These are phyloP conservation scores for Zosterops pallidus DNA, from an alignment of 2,113 vertebrate species.

Conservation along the genomic window DNA sequence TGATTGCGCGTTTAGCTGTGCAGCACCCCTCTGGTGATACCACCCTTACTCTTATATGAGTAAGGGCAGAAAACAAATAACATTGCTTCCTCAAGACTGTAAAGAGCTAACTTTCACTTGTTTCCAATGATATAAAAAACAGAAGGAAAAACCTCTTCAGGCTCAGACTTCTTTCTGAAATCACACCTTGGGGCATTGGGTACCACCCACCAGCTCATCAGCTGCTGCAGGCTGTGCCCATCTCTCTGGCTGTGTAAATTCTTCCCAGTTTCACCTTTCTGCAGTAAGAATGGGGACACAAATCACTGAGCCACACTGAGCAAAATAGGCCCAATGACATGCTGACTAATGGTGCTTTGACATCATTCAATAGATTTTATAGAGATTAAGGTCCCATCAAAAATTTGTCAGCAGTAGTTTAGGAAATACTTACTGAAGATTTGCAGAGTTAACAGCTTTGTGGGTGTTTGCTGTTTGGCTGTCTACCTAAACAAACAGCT, in stretches of 20 bases:
- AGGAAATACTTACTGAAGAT: constrained; percentile 41
- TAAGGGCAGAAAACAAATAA: neutral
- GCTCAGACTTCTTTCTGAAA: neutral
- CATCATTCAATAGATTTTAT: constrained; percentile 6
- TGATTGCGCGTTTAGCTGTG: neutral
- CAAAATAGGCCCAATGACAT: neutral
- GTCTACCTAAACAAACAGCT: constrained; percentile 46
- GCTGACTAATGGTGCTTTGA: constrained; percentile 49
- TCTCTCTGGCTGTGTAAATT: neutral
- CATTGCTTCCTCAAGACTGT: neutral
- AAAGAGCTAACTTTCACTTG: neutral
- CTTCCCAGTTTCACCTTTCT: neutral
- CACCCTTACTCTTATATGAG: neutral
- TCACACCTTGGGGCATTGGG: neutral
- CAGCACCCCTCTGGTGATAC: neutral
- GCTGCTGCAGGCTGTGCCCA: fast-evolving
- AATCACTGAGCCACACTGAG: neutral
- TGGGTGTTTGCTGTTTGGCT: constrained; percentile 32
- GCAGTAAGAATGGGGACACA: neutral
- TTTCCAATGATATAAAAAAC: neutral
- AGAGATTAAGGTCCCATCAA: constrained; percentile 31
- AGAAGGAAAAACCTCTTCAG: neutral
- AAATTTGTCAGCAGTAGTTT: constrained; percentile 51
- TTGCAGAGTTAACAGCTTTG: constrained; percentile 43
- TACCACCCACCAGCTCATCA: neutral